Conservation (phyloP, 2,113 vertebrate species). For the Lepus americanus region DNA sequence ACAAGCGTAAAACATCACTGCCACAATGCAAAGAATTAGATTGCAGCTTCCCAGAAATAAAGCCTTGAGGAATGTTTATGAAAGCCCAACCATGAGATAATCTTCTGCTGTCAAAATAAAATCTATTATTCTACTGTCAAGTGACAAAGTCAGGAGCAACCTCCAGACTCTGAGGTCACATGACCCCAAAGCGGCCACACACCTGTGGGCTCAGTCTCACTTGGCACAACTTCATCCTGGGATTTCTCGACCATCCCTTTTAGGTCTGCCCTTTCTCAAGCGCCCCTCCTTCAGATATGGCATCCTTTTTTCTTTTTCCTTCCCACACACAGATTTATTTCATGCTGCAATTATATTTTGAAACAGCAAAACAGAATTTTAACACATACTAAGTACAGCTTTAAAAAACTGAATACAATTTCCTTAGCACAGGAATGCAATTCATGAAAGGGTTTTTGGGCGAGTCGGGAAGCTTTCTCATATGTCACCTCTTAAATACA, state of each 20-base stretch:
- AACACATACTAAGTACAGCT: background rate
- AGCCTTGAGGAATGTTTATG: background rate
- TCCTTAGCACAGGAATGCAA: background rate
- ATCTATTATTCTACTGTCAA: background rate
- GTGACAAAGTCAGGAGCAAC: background rate
- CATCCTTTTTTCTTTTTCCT: background rate
- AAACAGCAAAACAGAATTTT: background rate
- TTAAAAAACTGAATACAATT: background rate
- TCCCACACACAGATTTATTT: background rate
- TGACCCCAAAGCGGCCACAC: background rate
- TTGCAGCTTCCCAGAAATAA: slow-evolving; percentile 22
- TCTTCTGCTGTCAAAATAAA: slow-evolving; percentile 65
- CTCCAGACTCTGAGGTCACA: background rate
- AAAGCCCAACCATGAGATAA: slow-evolving; percentile 10
- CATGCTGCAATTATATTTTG: slow-evolving; percentile 37
- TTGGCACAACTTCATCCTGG: background rate
- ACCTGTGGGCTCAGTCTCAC: background rate
- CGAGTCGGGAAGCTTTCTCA: background rate
- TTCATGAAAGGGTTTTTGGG: background rate
- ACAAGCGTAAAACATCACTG: slow-evolving; percentile 35
- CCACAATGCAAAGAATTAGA: background rate
- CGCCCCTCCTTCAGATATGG: background rate
- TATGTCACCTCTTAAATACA: background rate
- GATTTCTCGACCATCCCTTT: background rate
- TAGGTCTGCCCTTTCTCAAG: background rate